A percentile compares a stretch with the other conserved stretches of the same genome.
Evolutionary conservation across 2,888 invertebrate genomes (phyloP).

Genomic region (Crioceris asparagi): DNA sequence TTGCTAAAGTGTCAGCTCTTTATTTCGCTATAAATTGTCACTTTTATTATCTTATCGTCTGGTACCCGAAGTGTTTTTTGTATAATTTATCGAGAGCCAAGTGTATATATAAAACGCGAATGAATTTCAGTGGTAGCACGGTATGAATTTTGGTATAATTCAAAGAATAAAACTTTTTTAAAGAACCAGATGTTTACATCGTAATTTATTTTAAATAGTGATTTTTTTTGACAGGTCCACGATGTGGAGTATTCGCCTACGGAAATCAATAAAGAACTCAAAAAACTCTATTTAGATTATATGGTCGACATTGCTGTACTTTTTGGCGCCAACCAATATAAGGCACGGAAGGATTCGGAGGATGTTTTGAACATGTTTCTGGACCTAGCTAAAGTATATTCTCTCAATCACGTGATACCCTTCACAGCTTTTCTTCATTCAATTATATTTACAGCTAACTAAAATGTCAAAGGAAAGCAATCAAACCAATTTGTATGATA

Average conservation of each 20-base stretch:
- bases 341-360: constrained; percentile 26
- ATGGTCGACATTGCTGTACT: constrained; percentile 30
- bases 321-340: constrained; percentile 26
- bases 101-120: no score
- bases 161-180: no score
- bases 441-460: constrained; percentile 21
- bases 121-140: no score
- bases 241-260: constrained; percentile 21
- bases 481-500: constrained; percentile 20
- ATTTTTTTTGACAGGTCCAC: constrained; percentile 23
- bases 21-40: no score
- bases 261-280: constrained; percentile 22
- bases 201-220: not conserved
- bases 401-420: not conserved
- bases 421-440: not conserved
- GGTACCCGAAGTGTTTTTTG: no score
- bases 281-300: constrained; percentile 26
- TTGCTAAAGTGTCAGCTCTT: no score
- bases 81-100: no score
- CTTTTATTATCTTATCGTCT: no score
- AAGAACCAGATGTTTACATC: not conserved
- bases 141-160: no score
- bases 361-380: constrained; percentile 30
- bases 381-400: constrained; percentile 20
- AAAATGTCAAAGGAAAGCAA: constrained; percentile 20